Evolutionary conservation across 2,113 vertebrate genomes (phyloP), one percentile per base, ranked within the genome.

Genomic region (Hiodon tergisus): DNA sequence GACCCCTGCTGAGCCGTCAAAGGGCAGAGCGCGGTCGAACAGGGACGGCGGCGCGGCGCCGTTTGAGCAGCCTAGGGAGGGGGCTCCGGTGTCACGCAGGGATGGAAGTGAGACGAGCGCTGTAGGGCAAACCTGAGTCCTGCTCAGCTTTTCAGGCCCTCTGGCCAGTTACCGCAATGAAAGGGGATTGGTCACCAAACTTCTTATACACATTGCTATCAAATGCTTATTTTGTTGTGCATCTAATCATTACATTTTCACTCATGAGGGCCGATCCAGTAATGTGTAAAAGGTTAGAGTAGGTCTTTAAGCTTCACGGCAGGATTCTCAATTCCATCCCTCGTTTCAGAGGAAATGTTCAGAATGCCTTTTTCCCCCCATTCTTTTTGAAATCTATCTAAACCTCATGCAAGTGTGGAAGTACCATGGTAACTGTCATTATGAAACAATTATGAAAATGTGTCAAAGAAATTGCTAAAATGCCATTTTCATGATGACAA

Each of bases 401-500:
- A 71, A 78, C 65, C 81, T 75, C 83, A 83, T 89, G 88, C 87
- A 88, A 80, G 80, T 81, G 81, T 74, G 75, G 73, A 50, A 80
- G 82, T 80, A 77, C 83, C 82, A 88, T 79, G 83, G 81, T 75
- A 83, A 84, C 78, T 14, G 73, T 48, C 73, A 78, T 80, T 31
- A 70, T 74, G 52, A 81, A 75, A 59, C 68, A 6, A 13, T 53
- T 50, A 54, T 14, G 5, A 47, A 16, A n/a, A 2, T 7, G 14
- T 54, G 4, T 10, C 59, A 48, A 67, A 65, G 13, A 17, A 48
- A 17, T 50, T 14, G 8, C 47, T 72, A 14, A 11, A 60, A 48
- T 60, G 47, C 6, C 14, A 10, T 55, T 72, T 73, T 72, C 61
- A 77, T 76, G 74, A 77, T 68, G 78, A 78, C 74, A 77, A 76